These are phyloP conservation scores for Grapholita molesta DNA, from an alignment of 1,140 invertebrate genomes.

Conservation along the genomic window DNA sequence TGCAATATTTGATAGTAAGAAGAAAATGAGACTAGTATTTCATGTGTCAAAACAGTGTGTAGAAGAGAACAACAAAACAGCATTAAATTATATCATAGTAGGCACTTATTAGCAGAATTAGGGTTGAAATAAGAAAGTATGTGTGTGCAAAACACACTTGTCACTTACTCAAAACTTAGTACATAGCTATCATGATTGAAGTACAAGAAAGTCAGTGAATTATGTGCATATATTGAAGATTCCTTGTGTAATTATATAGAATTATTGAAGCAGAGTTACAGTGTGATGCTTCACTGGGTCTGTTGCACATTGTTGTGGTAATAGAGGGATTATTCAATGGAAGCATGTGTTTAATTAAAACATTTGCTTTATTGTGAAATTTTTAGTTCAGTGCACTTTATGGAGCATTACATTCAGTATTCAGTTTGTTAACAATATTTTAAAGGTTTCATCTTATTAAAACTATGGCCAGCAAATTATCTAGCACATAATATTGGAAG, in stretches of 20 bases:
- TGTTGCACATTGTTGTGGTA: conserved; percentile 1
- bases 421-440: background rate
- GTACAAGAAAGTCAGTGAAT: background rate
- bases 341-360: background rate
- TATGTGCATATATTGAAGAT: background rate
- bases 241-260: background rate
- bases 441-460: background rate
- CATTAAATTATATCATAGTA: background rate
- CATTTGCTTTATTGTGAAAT: background rate
- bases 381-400: background rate
- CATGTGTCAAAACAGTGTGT: background rate
- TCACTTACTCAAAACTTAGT: background rate
- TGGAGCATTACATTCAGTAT: background rate
- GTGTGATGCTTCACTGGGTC: conserved; percentile 12
- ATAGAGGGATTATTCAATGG: conserved; percentile 17
- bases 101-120: background rate
- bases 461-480: background rate
- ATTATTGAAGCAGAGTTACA: conserved; percentile 11
- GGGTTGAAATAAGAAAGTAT: background rate
- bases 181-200: too few species aligned
- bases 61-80: background rate
- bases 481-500: too few species aligned
- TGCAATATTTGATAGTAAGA: background rate
- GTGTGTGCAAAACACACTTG: too few species aligned
- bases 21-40: background rate